A percentile compares a stretch with the other conserved stretches of the same genome.
These are phyloP conservation scores for Nysson spinosus DNA, from an alignment of 2,888 invertebrate species.

Conservation along the genomic window DNA sequence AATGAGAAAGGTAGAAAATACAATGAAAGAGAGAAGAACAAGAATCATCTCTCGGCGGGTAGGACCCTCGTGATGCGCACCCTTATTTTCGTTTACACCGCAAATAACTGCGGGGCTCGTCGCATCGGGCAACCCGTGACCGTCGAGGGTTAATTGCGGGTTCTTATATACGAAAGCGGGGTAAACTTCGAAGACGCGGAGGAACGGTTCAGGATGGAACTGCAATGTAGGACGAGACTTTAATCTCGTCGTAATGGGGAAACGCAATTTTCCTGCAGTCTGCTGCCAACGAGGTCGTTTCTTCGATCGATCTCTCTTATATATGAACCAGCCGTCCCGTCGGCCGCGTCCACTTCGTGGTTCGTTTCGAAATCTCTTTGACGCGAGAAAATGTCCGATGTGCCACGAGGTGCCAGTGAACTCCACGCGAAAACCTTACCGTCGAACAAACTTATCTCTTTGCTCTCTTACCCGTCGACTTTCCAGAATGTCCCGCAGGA, in stretches of 20 bases:
- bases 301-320: slow-evolving; percentile 49
- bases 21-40: not conserved
- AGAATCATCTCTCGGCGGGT: not conserved
- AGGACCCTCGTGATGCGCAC: slow-evolving; percentile 22
- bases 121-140: slow-evolving; percentile 30
- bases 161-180: slow-evolving; percentile 52
- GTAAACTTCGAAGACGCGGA: slow-evolving; percentile 42
- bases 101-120: slow-evolving; percentile 53
- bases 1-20: too few relatives aligned
- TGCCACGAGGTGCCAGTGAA: not conserved
- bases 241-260: slow-evolving; percentile 63
- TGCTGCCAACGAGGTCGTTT: slow-evolving; percentile 52
- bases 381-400: slow-evolving; percentile 24
- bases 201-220: slow-evolving; percentile 19
- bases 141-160: slow-evolving; percentile 59
- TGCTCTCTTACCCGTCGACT: slow-evolving; percentile 37
- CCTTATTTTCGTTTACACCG: slow-evolving; percentile 61
- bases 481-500: slow-evolving; percentile 31
- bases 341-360: slow-evolving; percentile 33
- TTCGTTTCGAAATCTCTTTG: slow-evolving; percentile 58
- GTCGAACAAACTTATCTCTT: not conserved
- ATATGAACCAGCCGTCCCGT: slow-evolving; percentile 29
- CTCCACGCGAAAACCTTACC: not conserved
- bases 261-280: slow-evolving; percentile 61
- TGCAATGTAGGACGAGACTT: slow-evolving; percentile 59